These are phyloP conservation scores for Labrus mixtus DNA, from an alignment of 2,113 vertebrate species.

Conservation along the genomic window DNA sequence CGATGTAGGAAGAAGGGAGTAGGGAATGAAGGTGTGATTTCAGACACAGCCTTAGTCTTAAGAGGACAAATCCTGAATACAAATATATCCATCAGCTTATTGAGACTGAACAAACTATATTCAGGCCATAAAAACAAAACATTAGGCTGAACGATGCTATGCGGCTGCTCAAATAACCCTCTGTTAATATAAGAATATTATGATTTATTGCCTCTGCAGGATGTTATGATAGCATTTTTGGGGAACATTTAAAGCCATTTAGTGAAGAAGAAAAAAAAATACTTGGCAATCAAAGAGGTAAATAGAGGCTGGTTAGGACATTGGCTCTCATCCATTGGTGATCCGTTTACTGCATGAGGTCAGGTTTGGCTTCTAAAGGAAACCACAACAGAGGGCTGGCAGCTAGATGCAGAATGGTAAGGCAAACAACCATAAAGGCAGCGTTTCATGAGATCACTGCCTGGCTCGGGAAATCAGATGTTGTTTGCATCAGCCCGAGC, in stretches of 20 bases:
- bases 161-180: neutral
- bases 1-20: too few relatives aligned
- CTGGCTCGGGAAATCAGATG: slow-evolving; percentile 44
- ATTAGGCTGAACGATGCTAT: too few relatives aligned
- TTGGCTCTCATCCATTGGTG: neutral
- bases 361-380: slow-evolving; percentile 5
- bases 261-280: neutral
- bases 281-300: neutral
- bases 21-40: too few relatives aligned
- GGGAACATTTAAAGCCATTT: neutral
- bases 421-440: slow-evolving; percentile 23
- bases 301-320: neutral
- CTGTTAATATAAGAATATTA: neutral
- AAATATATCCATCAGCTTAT: neutral
- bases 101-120: neutral
- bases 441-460: slow-evolving; percentile 40
- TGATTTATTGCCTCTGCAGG: neutral
- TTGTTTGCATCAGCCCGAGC: slow-evolving; percentile 36
- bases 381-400: slow-evolving; percentile 9
- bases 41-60: too few relatives aligned
- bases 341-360: neutral
- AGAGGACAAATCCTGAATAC: too few relatives aligned
- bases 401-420: neutral
- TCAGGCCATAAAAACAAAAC: neutral
- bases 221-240: neutral